A percentile compares a stretch with the other conserved stretches of the same genome.
Conservation (phyloP, 2,888 invertebrate genomes). For the Ochropleura leucogaster region DNA sequence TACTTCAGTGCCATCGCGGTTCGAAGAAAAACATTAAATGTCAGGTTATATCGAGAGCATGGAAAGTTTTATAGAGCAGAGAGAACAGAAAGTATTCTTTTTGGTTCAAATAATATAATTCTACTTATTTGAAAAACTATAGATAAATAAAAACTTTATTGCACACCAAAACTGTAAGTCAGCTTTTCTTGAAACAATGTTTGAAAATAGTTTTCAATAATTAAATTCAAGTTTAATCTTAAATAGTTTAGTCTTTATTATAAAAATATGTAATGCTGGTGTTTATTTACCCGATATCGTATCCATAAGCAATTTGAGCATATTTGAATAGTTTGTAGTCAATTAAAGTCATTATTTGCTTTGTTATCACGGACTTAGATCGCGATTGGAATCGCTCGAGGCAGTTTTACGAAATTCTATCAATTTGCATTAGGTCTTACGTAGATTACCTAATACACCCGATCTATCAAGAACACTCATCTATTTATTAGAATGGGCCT, state of each 20-base stretch:
- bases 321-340: neutral
- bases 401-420: neutral
- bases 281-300: too few relatives aligned
- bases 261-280: too few relatives aligned
- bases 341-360: neutral
- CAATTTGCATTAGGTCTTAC: neutral
- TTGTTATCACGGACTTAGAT: neutral
- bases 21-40: constrained; percentile 42
- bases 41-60: constrained; percentile 43
- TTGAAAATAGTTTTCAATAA: neutral
- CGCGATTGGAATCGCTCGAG: neutral
- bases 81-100: too few relatives aligned
- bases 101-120: too few relatives aligned
- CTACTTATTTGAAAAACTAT: too few relatives aligned
- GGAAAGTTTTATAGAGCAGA: neutral
- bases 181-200: too few relatives aligned
- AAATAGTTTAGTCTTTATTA: neutral
- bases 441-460: too few relatives aligned
- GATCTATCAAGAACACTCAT: too few relatives aligned
- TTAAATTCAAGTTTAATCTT: neutral
- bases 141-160: too few relatives aligned
- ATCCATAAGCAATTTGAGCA: neutral
- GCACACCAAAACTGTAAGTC: too few relatives aligned
- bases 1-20: constrained; percentile 33
- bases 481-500: too few relatives aligned